A percentile compares a stretch with the other conserved stretches of the same genome.
phyloP scores from a whole-genome alignment of 2,797 vertebrate species.

The Poeciliopsis infans region DNA sequence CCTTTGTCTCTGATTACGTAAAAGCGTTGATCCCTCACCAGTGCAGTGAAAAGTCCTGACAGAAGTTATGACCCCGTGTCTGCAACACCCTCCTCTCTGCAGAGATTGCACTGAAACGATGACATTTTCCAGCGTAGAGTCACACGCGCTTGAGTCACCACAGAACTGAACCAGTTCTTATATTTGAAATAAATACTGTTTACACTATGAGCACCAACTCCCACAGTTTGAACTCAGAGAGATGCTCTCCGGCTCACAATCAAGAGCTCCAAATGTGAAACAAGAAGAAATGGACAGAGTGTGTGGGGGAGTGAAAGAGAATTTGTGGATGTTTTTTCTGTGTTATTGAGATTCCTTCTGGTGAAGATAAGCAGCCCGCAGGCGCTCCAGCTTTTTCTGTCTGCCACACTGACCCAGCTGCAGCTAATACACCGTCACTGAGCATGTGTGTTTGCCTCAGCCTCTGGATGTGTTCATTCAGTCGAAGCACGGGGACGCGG shows the following conservation, averaged over 20 bases:
- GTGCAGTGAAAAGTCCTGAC: slow-evolving; percentile 45
- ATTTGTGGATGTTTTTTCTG: neutral
- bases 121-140: slow-evolving; percentile 35
- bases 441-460: slow-evolving; percentile 32
- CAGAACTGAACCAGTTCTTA: slow-evolving; percentile 27
- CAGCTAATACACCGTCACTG: slow-evolving; percentile 22
- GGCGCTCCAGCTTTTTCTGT: slow-evolving; percentile 23
- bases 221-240: slow-evolving; percentile 44
- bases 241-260: slow-evolving; percentile 15
- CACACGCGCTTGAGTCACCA: slow-evolving; percentile 58
- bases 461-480: slow-evolving; percentile 42
- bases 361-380: slow-evolving; percentile 8
- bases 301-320: neutral
- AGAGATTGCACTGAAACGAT: slow-evolving; percentile 28
- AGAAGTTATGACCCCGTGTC: slow-evolving; percentile 56
- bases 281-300: neutral
- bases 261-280: neutral
- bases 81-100: slow-evolving; percentile 25
- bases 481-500: slow-evolving; percentile 31
- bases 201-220: slow-evolving; percentile 42
- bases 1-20: slow-evolving; percentile 51
- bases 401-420: slow-evolving; percentile 66
- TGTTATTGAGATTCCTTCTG: slow-evolving; percentile 11
- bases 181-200: slow-evolving; percentile 58
- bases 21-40: slow-evolving; percentile 29